Evolutionary conservation across 2,888 invertebrate species (phyloP).

Genomic region (Hetaerina titia): DNA sequence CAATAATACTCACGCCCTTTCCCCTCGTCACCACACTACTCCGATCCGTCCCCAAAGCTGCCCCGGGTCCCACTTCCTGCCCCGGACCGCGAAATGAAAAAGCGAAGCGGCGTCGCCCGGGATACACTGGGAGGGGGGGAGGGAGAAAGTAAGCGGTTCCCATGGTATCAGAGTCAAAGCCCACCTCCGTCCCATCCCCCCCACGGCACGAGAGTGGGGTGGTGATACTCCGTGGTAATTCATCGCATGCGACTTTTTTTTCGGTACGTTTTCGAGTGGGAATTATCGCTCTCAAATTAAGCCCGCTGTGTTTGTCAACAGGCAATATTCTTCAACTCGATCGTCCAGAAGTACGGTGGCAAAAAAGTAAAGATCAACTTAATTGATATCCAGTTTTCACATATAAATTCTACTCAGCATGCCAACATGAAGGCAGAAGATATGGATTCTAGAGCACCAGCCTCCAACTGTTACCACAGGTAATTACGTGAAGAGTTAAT

Average conservation of each 20-base stretch:
- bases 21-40: not conserved
- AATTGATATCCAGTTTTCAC: too few relatives aligned
- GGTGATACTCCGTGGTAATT: not conserved
- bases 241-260: not conserved
- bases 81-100: conserved; percentile 31
- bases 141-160: not conserved
- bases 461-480: too few relatives aligned
- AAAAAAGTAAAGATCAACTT: too few relatives aligned
- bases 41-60: not conserved
- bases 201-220: not conserved
- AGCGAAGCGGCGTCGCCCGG: not conserved
- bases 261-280: not conserved
- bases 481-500: too few relatives aligned
- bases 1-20: not conserved
- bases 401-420: too few relatives aligned
- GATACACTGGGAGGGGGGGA: not conserved
- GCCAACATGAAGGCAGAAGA: too few relatives aligned
- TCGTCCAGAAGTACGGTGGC: too few relatives aligned
- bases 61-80: not conserved
- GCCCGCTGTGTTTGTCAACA: not conserved
- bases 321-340: too few relatives aligned
- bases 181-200: not conserved
- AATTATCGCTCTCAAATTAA: not conserved
- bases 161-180: not conserved
- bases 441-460: too few relatives aligned